Evolutionary conservation across 2,797 vertebrate genomes (phyloP), one percentile per base, ranked within the genome.

Genomic region (Epinephelus coioides): DNA sequence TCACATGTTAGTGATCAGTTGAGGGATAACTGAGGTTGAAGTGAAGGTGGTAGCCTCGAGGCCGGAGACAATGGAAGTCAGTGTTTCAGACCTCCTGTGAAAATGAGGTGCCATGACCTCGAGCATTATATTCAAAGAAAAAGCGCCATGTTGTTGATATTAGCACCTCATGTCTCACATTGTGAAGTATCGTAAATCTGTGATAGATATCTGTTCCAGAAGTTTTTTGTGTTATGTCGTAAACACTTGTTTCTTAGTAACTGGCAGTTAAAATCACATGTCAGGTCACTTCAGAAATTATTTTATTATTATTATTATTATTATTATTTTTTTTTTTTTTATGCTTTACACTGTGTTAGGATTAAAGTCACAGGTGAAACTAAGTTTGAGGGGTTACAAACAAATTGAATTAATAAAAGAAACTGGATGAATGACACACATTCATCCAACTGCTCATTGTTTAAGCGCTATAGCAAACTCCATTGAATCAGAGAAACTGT

Each of bases 1-100:
- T 85, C 85, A 88, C 69, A 79, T 85, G 81, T 69, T 64, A 49
- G 60, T 44, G 73, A 86, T 86, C 83, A 81, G 57, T 3, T 59
- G 53, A 46, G 67, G 73, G 51, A 14, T 74, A 5, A 56, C 56
- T 12, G 46, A 64, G 60, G 64, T 77, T 84, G 12, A 44, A 72
- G 75, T 25, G 76, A 54, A 55, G 83, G 30, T 30, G 67, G 67
- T 14, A 18, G 66, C 77, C 81, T 76, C 5, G 0, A 46, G 78
- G 85, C 49, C 27, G 18, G 71, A 55, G 66, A 66, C 1, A 47
- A 72, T 50, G 77, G 50, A 77, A 69, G 78, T 80, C 73, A 34
- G 23, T 3, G 70, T 68, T 82, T 83, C 55, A 51, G 51, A 62
- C 70, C 12, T 53, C 54, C 66, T 72, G 64, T 47, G 70, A 72